These are phyloP conservation scores for Synodontis membranacea DNA, from an alignment of 2,113 vertebrate genomes.

Conservation along the genomic window DNA sequence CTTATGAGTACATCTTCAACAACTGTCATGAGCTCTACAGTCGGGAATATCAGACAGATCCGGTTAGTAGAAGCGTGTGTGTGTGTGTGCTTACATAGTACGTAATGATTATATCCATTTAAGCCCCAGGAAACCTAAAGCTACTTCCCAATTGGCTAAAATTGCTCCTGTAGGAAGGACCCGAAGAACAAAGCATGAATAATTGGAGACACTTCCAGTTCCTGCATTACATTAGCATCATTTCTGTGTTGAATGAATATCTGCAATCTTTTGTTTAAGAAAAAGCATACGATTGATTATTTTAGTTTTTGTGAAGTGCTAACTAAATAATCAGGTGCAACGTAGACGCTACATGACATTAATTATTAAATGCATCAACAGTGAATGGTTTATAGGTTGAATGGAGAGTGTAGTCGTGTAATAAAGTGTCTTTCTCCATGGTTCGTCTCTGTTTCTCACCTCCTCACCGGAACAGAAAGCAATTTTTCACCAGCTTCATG, in stretches of 20 bases:
- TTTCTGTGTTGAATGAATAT: background rate
- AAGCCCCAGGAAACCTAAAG: background rate
- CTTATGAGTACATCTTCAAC: constrained; percentile 97
- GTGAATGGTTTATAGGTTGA: background rate
- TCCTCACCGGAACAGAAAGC: background rate
- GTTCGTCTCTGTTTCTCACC: background rate
- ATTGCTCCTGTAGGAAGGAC: background rate
- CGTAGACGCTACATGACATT: background rate
- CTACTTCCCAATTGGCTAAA: background rate
- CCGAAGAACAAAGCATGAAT: background rate
- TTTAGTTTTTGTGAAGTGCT: too few relatives aligned
- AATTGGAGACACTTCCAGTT: background rate
- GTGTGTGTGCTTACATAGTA: background rate
- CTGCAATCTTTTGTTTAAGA: background rate
- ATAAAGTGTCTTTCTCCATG: background rate
- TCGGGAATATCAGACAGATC: constrained; percentile 92
- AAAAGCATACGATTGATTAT: background rate
- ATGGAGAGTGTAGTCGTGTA: background rate
- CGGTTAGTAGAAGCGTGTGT: constrained; percentile 71
- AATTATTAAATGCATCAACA: background rate
- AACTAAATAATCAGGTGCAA: background rate
- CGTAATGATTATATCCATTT: background rate
- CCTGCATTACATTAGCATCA: background rate
- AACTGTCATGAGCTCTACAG: constrained; percentile 96
- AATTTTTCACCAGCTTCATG: constrained; percentile 19